Evolutionary conservation across 2,888 invertebrate species (phyloP), one percentile per base, ranked within the genome.

Genomic region (Rhyacophila evoluta): DNA sequence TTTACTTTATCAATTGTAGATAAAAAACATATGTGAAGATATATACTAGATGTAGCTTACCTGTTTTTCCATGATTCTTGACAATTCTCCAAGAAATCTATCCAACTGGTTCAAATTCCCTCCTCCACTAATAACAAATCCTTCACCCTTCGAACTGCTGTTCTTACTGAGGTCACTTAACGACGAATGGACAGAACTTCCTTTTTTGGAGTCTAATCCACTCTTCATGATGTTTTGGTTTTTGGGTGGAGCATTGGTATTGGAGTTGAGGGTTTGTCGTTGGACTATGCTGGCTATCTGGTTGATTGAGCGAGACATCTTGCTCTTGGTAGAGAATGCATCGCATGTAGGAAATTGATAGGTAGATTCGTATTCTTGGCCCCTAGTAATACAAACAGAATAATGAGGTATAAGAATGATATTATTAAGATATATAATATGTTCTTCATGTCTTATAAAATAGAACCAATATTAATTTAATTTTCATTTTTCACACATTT

Each of bases 321-420:
- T 82, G 71, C 79, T 79, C 67, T 82, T 82, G 6, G 79, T 69
- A 0, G 82, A 82, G 55, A 82, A 81, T 1, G 77, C 72, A 25
- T 82, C 82, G 25, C 78, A 74, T 0, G 81, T 79, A 1, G 84
- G 82, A 36, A 85, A 84, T 77, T 87, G 88, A 77, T 86, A 85
- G 3, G 85, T 85, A 2, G 88, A 88, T 84, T 93, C 92, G 87
- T 90, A 93, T 83, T 93, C 93, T 79, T 88, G 85, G 83, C 93
- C 88, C 83, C 91, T 89, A 84, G 15, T 33, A 33, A 71, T 33
- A 33, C 8, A 33, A 1, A 72, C 15, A 5, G 1, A 72, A 37
- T n/a, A n/a, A n/a, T n/a, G n/a, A n/a, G n/a, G n/a, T n/a, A n/a
- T n/a, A n/a, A n/a, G n/a, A n/a, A n/a, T n/a, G n/a, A n/a, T n/a